These are phyloP conservation scores for Drosophila setosimentum DNA, from an alignment of 2,888 invertebrate species.

Conservation along the genomic window DNA sequence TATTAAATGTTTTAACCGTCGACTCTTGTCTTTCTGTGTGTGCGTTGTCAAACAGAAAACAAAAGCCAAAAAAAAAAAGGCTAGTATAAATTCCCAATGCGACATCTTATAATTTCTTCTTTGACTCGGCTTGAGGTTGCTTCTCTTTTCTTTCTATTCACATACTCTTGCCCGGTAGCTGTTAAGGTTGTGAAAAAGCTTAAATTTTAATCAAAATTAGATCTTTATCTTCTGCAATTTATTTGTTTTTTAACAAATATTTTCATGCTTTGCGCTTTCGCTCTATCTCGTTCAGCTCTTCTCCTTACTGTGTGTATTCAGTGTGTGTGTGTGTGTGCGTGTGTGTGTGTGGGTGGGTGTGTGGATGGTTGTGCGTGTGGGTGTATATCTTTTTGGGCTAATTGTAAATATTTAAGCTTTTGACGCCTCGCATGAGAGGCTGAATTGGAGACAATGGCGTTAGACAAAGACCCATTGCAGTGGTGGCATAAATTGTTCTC, in stretches of 20 bases:
- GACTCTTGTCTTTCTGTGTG: constrained; percentile 32
- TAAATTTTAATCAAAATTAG: constrained; percentile 82
- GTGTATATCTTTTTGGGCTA: constrained; percentile 25
- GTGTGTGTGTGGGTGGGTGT: constrained; percentile 5
- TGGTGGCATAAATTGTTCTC: constrained; percentile 67
- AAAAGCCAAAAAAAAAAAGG: constrained; percentile 42
- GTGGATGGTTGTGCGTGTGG: neutral
- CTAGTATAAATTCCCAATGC: constrained; percentile 61
- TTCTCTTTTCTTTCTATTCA: neutral
- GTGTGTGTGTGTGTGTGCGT: constrained; percentile 1
- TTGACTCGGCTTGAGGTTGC: constrained; percentile 11
- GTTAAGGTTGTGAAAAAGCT: constrained; percentile 79
- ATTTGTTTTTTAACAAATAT: constrained; percentile 76
- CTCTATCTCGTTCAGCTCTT: constrained; percentile 44
- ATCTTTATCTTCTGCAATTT: constrained; percentile 78
- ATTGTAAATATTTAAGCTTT: constrained; percentile 80
- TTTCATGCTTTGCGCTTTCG: constrained; percentile 61
- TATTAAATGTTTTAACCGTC: constrained; percentile 65
- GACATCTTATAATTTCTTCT: constrained; percentile 72
- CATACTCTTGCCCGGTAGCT: constrained; percentile 65
- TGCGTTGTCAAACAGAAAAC: constrained; percentile 42
- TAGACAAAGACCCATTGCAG: constrained; percentile 56
- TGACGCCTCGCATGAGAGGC: constrained; percentile 71
- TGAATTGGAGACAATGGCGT: constrained; percentile 15
- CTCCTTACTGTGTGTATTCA: neutral